Evolutionary conservation across 2,888 invertebrate species (phyloP), one percentile per base, ranked within the genome.

Genomic region (Criorhina ranunculi): DNA sequence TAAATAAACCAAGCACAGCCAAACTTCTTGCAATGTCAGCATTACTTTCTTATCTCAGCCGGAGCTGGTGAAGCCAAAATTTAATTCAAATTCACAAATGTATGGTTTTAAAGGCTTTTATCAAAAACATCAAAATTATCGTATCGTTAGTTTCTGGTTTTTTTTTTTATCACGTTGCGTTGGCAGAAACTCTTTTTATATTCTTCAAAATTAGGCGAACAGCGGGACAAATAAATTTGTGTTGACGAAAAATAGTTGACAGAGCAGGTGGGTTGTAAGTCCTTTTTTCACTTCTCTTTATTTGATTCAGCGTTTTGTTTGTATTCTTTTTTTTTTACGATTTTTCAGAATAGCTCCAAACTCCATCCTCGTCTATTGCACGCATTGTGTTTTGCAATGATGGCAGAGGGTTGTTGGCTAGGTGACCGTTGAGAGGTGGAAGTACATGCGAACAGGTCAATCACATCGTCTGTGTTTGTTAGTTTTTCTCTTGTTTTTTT

Each of bases 381-480:
- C 76, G 69, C 76, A 67, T 67, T 67, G 69, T 69, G 17, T 42
- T 77, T n/a, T 59, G 31, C 60, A 49, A 6, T n/a, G 24, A 40
- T 24, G 35, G 35, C 12, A 15, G 11, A 19, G 40, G 37, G 37
- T 55, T 31, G 55, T 57, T 57, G 78, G 42, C 59, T 67, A 53
- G 80, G 75, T 80, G 67, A 67, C 60, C 60, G 44, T 66, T 46
- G 75, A 53, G 53, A 31, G 51, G 17, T 51, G 37, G 44, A 33
- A 57, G 49, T 31, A 59, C n/a, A 62, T 51, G 64, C 62, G 79
- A 66, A 42, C 79, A 73, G 79, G 79, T 79, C 79, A 79, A 66
- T 79, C 79, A 79, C 79, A 73, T 79, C 79, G 79, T 73, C 79
- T 73, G 64, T 73, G 79, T 79, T 79, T 79, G 73, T 79, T 79